These are phyloP conservation scores for Callopanchax toddi DNA, from an alignment of 2,113 vertebrate genomes.

Conservation along the genomic window DNA sequence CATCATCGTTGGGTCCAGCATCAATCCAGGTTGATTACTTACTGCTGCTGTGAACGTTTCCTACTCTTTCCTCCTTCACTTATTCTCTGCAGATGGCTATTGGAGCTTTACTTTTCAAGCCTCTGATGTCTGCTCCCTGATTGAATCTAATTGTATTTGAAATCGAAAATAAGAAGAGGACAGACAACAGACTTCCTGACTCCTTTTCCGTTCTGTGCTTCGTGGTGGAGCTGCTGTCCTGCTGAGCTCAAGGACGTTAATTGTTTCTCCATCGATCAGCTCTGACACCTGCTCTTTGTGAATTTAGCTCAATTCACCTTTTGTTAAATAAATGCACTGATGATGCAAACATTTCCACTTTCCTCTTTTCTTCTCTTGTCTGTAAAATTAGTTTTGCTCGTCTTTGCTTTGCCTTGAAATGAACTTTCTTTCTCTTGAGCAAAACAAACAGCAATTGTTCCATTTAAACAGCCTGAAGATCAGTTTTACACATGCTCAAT, in stretches of 20 bases:
- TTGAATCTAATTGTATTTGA: constrained; percentile 45
- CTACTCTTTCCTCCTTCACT: constrained; percentile 26
- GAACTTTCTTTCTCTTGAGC: not conserved
- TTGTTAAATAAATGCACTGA: constrained; percentile 22
- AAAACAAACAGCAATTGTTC: not conserved
- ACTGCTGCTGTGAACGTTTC: constrained; percentile 26
- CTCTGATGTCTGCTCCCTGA: constrained; percentile 70
- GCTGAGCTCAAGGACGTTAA: constrained; percentile 33
- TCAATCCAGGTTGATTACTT: constrained; percentile 78
- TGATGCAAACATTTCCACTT: constrained; percentile 15
- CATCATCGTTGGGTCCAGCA: constrained; percentile 60
- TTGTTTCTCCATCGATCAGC: constrained; percentile 56
- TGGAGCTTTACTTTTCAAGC: constrained; percentile 41
- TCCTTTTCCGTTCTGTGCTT: constrained; percentile 47
- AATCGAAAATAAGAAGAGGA: constrained; percentile 58
- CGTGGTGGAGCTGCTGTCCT: constrained; percentile 45
- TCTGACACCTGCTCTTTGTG: constrained; percentile 36
- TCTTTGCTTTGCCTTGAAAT: constrained; percentile 13
- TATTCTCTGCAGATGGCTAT: constrained; percentile 48
- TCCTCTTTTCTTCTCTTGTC: constrained; percentile 13
- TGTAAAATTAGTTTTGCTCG: not conserved
- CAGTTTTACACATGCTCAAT: not conserved
- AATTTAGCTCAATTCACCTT: constrained; percentile 18
- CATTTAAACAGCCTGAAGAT: not conserved
- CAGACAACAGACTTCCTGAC: constrained; percentile 61